Evolutionary conservation across 2,888 invertebrate species (phyloP), one percentile per base, ranked within the genome.

Genomic region (Dynastes maya): DNA sequence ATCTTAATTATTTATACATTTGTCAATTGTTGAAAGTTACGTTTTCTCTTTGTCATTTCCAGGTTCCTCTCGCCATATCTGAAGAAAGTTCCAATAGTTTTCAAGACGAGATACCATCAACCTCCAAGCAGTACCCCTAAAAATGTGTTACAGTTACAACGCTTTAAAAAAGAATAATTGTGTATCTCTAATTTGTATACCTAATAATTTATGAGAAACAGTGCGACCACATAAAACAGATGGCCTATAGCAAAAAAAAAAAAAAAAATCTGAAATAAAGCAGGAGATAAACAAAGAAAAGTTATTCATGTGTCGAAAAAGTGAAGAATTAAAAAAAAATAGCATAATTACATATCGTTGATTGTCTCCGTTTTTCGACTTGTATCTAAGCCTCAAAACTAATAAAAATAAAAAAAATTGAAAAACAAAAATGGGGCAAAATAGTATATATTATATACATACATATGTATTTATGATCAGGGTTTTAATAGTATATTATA

Each of bases 41-140:
- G 1, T 16, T 53, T n/a, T 16, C 13, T 16, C 2, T 16, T 53
- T 16, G 6, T 1, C 5, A 16, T n/a, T 87, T 86, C 55, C 83
- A 89, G 89, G 87, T 88, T 80, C 88, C 89, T 74, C 81, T 89
- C 82, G 89, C 89, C 51, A 86, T 86, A 78, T 87, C 88, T 83
- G 89, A 89, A 83, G 89, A 88, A 63, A 85, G 83, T 77, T 86
- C 88, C 22, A 86, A 85, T 71, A 87, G 87, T 83, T 88, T 89
- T 82, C 87, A 88, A 78, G 89, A 88, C 80, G 89, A 88, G 76
- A 82, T 88, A 76, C 89, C 89, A 68, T 88, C 88, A 29, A 89
- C 89, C 78, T 89, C 89, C 3, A 89, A 88, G 84, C 88, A 89
- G 82, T 89, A 84, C 81, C 84, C 86, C 77, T 88, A 84, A 67